Evolutionary conservation across 2,113 vertebrate genomes (phyloP), one percentile per base, ranked within the genome.

Genomic region (Beaufortia kweichowensis): DNA sequence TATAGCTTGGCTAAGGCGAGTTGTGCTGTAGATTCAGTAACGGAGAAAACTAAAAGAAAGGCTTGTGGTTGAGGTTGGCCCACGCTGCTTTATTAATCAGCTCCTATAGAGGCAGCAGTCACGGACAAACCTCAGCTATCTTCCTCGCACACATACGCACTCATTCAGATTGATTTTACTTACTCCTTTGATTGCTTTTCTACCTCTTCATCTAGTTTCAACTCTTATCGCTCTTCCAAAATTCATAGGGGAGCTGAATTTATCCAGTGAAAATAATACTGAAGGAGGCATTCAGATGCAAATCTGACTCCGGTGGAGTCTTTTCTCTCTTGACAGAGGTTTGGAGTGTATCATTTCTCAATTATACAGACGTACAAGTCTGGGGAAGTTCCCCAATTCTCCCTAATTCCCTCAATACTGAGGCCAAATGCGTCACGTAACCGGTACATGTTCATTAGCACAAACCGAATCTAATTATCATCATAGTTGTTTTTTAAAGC

Each of bases 91-190:
- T 74, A 56, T 55, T 74, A 68, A 74, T 74, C 28, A 68, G 26
- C 15, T 17, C 62, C 59, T 43, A 24, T 39, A 39, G 26, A 66
- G 29, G 29, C 46, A 60, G n/a, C 43, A 11, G 74, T 67, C 26
- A 61, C 56, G 6, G 55, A 41, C 12, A 39, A 57, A 60, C 74
- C 50, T 21, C 19, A 50, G 33, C 69, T 33, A 6, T 26, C 65
- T 24, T 3, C 23, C 48, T 19, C 11, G 24, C 50, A 66, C 29
- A 15, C 63, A 72, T 53, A 66, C 28, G 3, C 35, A 29, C 43
- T n/a, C 79, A 41, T 53, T 78, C 28, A 2, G 56, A 35, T 79
- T 75, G 86, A 87, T 85, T 79, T 74, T 73, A 64, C 71, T 75
- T 62, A 71, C 55, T 57, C 0, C 31, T 67, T 71, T 81, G 77